Evolutionary conservation across 2,113 vertebrate genomes (phyloP).

Genomic region (Tympanuchus pallidicinctus): DNA sequence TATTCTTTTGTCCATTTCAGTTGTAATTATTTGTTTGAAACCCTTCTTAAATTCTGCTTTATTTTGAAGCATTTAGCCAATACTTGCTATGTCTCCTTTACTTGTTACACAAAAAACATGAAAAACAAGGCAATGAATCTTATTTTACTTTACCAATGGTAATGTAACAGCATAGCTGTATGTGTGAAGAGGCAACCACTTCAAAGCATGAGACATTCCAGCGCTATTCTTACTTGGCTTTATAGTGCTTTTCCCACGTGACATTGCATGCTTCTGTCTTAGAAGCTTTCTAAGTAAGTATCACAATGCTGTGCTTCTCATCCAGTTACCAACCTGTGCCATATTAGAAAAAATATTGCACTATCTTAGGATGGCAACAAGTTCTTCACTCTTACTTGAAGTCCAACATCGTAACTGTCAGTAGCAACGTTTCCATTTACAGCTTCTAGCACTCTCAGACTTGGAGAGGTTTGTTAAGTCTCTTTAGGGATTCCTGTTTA

Average conservation of each 20-base stretch:
- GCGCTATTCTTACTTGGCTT: neutral
- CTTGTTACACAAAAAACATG: neutral
- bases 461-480: neutral
- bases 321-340: neutral
- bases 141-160: neutral
- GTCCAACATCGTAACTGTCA: neutral
- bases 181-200: neutral
- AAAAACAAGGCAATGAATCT: neutral
- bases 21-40: neutral
- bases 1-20: neutral
- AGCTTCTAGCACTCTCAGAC: neutral
- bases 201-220: neutral
- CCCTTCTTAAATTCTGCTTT: neutral
- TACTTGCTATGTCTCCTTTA: too few species aligned
- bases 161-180: neutral
- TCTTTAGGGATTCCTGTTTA: neutral
- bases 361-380: neutral
- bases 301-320: neutral
- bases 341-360: neutral
- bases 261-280: neutral
- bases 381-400: neutral
- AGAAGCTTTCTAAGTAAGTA: neutral
- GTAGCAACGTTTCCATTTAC: neutral
- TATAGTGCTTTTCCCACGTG: neutral
- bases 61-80: neutral